These are phyloP conservation scores for Lathamus discolor DNA, from an alignment of 2,113 vertebrate species.

Conservation along the genomic window DNA sequence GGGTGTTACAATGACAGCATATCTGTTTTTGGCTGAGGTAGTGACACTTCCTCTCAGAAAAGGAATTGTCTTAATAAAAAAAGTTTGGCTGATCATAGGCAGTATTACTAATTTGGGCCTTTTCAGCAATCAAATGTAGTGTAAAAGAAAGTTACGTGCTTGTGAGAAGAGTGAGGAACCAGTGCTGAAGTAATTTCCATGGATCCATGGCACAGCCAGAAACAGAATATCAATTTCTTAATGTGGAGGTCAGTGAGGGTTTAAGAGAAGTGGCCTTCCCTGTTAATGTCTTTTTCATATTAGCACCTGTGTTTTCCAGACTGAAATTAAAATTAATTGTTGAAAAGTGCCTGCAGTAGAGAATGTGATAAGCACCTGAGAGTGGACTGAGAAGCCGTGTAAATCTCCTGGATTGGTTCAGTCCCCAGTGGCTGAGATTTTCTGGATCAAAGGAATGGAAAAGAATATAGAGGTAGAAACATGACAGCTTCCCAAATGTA, in stretches of 20 bases:
- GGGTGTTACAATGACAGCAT: fast-evolving
- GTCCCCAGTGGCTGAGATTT: not conserved
- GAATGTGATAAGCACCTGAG: not conserved
- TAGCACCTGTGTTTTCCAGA: not conserved
- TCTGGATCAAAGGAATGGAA: conserved; percentile 26
- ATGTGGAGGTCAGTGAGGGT: fast-evolving
- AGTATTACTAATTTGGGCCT: not conserved
- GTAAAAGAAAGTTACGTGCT: not conserved
- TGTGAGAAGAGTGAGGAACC: not conserved
- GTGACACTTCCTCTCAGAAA: not conserved
- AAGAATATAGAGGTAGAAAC: not conserved
- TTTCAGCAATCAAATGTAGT: not conserved
- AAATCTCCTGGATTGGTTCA: conserved; percentile 11
- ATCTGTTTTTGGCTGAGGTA: not conserved
- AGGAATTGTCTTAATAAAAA: not conserved
- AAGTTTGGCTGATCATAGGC: not conserved
- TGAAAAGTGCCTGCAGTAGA: not conserved
- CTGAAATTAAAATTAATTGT: not conserved
- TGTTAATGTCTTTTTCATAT: not conserved
- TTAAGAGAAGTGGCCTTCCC: not conserved
- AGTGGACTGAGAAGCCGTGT: not conserved
- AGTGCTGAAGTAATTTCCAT: not conserved
- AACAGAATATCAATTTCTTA: not conserved
- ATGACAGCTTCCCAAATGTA: not conserved
- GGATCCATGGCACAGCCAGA: not conserved